Conservation (phyloP, 2,888 invertebrate species). For the Ichneumoninae sp. region DNA sequence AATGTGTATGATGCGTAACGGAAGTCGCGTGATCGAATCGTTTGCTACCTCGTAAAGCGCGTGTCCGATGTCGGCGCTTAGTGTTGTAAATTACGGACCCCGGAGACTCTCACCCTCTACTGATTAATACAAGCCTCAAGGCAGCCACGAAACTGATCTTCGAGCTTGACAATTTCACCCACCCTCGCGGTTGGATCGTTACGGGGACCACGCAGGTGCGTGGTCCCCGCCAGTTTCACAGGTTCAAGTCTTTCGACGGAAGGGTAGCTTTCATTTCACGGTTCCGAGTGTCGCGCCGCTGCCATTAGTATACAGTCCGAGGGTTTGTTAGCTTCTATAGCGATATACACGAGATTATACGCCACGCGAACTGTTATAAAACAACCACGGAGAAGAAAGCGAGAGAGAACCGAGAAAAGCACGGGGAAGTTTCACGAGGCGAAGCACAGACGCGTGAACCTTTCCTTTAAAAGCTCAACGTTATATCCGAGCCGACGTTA, state of each 20-base stretch:
- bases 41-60: conserved; percentile 36
- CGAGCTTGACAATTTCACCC: conserved; percentile 42
- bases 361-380: neutral
- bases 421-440: conserved; percentile 33
- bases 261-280: conserved; percentile 45
- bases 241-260: conserved; percentile 27
- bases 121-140: neutral
- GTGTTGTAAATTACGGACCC: conserved; percentile 35
- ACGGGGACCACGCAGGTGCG: conserved; percentile 37
- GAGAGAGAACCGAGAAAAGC: neutral
- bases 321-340: neutral
- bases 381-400: neutral
- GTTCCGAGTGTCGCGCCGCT: neutral
- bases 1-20: conserved; percentile 26
- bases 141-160: conserved; percentile 15
- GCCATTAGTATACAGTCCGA: neutral
- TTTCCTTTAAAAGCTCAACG: conserved; percentile 57
- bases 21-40: conserved; percentile 44
- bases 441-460: conserved; percentile 53
- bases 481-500: conserved; percentile 46
- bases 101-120: conserved; percentile 14
- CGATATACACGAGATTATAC: neutral
- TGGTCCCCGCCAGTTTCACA: conserved; percentile 44
- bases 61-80: conserved; percentile 28
- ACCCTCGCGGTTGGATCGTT: conserved; percentile 39